Evolutionary conservation across 1,140 invertebrate genomes (phyloP).

Genomic region (Centruroides vittatus): DNA sequence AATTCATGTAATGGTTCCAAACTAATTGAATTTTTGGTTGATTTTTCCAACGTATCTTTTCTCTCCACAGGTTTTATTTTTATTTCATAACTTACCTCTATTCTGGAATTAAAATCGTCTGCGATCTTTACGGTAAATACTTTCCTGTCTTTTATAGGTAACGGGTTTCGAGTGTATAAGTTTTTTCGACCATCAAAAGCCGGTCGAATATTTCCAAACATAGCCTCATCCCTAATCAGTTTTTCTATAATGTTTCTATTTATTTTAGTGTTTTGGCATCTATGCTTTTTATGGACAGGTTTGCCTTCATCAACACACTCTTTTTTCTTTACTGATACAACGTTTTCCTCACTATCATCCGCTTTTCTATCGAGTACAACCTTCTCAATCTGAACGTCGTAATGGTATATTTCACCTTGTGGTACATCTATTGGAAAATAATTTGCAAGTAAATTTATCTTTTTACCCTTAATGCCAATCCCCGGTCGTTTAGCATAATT

Average conservation of each 20-base stretch:
- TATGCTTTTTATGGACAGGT: not conserved
- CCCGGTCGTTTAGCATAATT: not conserved
- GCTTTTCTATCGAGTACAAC: not conserved
- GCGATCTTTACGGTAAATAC: not conserved
- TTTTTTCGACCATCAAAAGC: constrained; percentile 3
- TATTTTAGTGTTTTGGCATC: not conserved
- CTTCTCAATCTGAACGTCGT: constrained; percentile 6
- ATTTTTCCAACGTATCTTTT: not conserved
- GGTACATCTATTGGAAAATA: too few relatives aligned
- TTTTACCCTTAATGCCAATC: not conserved
- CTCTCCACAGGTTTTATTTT: constrained; percentile 5
- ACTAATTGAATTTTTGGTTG: not conserved
- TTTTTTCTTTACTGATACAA: not conserved
- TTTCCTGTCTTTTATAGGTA: not conserved
- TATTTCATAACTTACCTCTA: constrained; percentile 1
- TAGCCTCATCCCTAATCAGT: not conserved
- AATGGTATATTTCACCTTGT: not conserved
- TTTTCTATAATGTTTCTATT: constrained; percentile 3
- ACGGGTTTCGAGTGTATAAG: not conserved
- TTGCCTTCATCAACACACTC: too few relatives aligned
- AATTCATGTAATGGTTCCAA: constrained; percentile 6
- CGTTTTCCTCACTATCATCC: too few relatives aligned
- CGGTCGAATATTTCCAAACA: not conserved
- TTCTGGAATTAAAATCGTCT: not conserved
- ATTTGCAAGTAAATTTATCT: constrained; percentile 4